Conservation (phyloP, 2,888 invertebrate species). For the Lapara coniferarum region DNA sequence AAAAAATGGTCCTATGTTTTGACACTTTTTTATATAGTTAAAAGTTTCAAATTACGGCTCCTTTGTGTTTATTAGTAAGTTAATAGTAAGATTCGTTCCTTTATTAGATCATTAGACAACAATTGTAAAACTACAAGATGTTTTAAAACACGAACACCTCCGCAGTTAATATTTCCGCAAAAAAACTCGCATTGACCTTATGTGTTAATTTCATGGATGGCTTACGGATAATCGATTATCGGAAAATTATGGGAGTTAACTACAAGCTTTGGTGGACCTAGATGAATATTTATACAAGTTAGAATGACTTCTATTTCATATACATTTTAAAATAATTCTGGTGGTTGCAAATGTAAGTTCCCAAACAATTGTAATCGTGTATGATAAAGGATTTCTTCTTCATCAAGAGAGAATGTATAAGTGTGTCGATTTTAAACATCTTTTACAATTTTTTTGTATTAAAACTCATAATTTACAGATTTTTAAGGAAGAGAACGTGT, state of each 20-base stretch:
- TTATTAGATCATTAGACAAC: neutral
- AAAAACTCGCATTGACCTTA: constrained; percentile 36
- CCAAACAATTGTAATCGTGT: no score
- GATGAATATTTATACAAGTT: constrained; percentile 16
- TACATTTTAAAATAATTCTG: no score
- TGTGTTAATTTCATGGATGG: constrained; percentile 38
- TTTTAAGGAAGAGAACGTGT: neutral
- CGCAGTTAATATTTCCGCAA: constrained; percentile 35
- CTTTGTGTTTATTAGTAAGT: no score
- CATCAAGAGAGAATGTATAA: no score
- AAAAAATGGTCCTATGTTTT: no score
- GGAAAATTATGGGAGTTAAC: constrained; percentile 24
- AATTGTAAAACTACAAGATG: neutral
- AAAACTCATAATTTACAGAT: neutral
- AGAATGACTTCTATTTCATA: neutral
- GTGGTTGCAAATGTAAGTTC: no score
- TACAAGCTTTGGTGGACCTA: constrained; percentile 15
- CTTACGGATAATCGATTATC: constrained; percentile 33
- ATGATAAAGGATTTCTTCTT: no score
- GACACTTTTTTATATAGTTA: no score
- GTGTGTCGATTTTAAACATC: no score
- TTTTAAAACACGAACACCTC: constrained; percentile 9
- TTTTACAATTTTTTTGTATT: no score
- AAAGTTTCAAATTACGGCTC: no score
- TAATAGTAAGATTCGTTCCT: neutral